Evolutionary conservation across 2,797 vertebrate species (phyloP).

Genomic region (Xenentodon cancila): DNA sequence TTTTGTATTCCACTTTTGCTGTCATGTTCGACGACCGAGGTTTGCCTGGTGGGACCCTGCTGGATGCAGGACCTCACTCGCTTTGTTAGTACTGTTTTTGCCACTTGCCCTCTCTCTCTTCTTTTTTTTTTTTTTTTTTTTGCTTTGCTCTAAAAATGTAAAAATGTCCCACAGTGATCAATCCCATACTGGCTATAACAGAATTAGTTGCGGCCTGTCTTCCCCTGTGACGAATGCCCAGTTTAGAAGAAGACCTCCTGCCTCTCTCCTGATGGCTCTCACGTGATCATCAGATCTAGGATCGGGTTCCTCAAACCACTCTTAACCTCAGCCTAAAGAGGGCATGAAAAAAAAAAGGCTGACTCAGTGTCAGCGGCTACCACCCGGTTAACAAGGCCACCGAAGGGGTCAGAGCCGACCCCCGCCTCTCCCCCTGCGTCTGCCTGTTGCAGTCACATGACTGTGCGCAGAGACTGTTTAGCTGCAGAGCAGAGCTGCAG

Average conservation of each 20-base stretch:
- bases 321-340: conserved; percentile 62
- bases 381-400: conserved; percentile 52
- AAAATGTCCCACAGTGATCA: background rate
- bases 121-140: background rate
- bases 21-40: no score
- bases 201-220: conserved; percentile 31
- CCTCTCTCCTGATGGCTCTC: conserved; percentile 53
- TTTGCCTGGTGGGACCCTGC: no score
- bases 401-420: conserved; percentile 41
- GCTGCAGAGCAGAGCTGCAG: conserved; percentile 52
- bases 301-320: conserved; percentile 60
- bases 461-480: conserved; percentile 22
- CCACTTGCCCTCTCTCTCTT: no score
- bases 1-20: no score
- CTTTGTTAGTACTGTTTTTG: no score
- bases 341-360: conserved; percentile 51
- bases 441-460: conserved; percentile 32
- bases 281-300: conserved; percentile 58
- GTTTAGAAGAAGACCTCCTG: conserved; percentile 57
- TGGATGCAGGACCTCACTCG: no score
- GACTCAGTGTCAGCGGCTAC: conserved; percentile 56
- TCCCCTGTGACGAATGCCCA: conserved; percentile 43
- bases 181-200: conserved; percentile 8
- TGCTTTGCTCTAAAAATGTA: background rate
- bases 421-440: conserved; percentile 7